Percentiles rank a stretch among this genome's conserved stretches.
Conservation (phyloP, 64 coral and sea anemone genomes). For the Trachythela sp. region DNA sequence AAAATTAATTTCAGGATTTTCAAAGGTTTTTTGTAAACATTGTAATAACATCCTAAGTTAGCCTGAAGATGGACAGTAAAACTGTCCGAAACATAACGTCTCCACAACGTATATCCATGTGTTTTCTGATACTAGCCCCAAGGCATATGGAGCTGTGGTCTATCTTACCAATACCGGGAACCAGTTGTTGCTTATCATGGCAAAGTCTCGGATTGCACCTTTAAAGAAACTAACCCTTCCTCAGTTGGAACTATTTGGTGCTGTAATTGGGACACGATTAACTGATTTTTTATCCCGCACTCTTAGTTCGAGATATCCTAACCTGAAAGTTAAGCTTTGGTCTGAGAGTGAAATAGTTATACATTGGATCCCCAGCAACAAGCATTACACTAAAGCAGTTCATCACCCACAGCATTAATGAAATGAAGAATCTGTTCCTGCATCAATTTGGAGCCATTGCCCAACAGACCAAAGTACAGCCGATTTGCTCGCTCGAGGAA, state of each 20-base stretch:
- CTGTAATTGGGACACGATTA: background rate
- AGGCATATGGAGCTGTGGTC: background rate
- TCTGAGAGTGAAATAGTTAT: conserved; percentile 23
- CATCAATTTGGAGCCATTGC: background rate
- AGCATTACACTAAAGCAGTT: conserved; percentile 7
- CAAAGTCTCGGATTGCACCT: background rate
- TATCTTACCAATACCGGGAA: background rate
- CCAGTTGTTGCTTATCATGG: background rate
- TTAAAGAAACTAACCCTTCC: background rate
- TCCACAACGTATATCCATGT: background rate
- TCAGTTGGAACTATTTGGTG: background rate
- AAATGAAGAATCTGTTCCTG: background rate
- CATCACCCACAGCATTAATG: background rate
- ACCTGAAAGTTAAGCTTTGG: background rate
- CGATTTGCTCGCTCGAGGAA: conserved; percentile 33
- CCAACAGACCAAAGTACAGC: conserved; percentile 25
- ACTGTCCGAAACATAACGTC: too few species aligned
- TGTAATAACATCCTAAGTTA: too few species aligned
- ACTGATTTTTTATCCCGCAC: background rate
- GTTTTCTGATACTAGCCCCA: background rate
- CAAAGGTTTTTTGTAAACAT: too few species aligned
- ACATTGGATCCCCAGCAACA: background rate
- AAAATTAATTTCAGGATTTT: too few species aligned
- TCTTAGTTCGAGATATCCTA: background rate
- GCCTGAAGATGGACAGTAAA: too few species aligned